Evolutionary conservation across 1,140 invertebrate genomes (phyloP).

Genomic region (Lamellibrachia luymesi): DNA sequence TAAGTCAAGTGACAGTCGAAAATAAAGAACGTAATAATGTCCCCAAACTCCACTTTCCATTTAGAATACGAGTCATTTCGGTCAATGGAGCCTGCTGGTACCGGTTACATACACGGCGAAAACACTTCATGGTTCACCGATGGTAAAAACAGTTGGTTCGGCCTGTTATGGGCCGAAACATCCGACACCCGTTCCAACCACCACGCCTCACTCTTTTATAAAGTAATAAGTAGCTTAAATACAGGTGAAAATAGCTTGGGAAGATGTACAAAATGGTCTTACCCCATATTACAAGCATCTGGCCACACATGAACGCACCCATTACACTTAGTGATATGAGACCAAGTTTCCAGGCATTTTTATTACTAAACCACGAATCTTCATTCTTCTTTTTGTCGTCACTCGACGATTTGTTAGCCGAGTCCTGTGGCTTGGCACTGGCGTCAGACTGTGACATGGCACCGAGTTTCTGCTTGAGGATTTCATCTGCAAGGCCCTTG

Average conservation of each 20-base stretch:
- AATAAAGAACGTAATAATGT: too few species aligned
- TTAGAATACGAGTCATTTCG: too few species aligned
- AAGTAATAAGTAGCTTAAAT: neutral
- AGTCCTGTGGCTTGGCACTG: neutral
- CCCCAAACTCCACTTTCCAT: too few species aligned
- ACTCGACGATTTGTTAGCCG: neutral
- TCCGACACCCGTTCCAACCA: too few species aligned
- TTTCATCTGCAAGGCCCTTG: slow-evolving; percentile 9
- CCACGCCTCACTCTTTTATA: neutral
- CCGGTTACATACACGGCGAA: too few species aligned
- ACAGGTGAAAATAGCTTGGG: neutral
- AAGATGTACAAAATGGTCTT: slow-evolving; percentile 23
- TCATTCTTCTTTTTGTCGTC: slow-evolving; percentile 24
- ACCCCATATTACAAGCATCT: slow-evolving; percentile 55
- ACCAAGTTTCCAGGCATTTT: slow-evolving; percentile 31
- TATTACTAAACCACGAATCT: slow-evolving; percentile 24
- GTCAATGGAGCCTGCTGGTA: too few species aligned
- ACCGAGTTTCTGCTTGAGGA: slow-evolving; percentile 12
- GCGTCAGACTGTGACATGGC: neutral
- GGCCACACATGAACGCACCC: slow-evolving; percentile 40
- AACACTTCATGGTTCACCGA: too few species aligned
- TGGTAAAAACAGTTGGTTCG: too few species aligned
- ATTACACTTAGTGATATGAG: slow-evolving; percentile 15
- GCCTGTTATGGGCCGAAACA: too few species aligned
- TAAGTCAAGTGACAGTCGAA: too few species aligned